phyloP scores from a whole-genome alignment of 2,797 vertebrate species.

The Sebastes hubbsi region DNA sequence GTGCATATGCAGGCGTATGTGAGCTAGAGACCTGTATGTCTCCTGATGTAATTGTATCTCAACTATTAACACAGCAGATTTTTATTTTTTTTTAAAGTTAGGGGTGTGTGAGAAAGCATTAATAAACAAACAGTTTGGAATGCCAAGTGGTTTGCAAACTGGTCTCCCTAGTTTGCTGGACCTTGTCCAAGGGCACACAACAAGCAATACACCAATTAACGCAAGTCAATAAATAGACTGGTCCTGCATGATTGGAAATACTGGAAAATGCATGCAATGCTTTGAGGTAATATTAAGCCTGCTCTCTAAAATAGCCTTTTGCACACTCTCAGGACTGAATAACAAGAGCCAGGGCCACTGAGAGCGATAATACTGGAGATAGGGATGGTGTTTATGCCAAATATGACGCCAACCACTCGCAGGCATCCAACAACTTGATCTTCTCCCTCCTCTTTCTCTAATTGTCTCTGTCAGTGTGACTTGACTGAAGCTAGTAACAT shows the following conservation, averaged over 20 bases:
- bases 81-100: background rate
- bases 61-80: background rate
- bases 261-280: constrained; percentile 43
- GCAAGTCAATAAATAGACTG: constrained; percentile 61
- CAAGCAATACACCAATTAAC: constrained; percentile 39
- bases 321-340: constrained; percentile 11
- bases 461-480: constrained; percentile 7
- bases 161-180: constrained; percentile 16
- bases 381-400: constrained; percentile 15
- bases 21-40: background rate
- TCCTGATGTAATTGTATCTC: background rate
- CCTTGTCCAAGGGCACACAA: constrained; percentile 27
- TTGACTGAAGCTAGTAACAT: constrained; percentile 2
- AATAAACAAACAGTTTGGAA: constrained; percentile 4
- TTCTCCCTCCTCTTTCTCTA: background rate
- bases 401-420: constrained; percentile 21
- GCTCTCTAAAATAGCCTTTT: constrained; percentile 51
- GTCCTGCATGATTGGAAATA: constrained; percentile 28
- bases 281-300: constrained; percentile 52
- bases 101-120: background rate
- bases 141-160: constrained; percentile 16
- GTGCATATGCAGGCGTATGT: background rate
- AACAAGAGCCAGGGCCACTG: constrained; percentile 23
- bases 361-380: constrained; percentile 21
- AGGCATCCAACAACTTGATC: constrained; percentile 33